phyloP scores from a whole-genome alignment of 2,797 vertebrate genomes.

The Esox lucius region DNA sequence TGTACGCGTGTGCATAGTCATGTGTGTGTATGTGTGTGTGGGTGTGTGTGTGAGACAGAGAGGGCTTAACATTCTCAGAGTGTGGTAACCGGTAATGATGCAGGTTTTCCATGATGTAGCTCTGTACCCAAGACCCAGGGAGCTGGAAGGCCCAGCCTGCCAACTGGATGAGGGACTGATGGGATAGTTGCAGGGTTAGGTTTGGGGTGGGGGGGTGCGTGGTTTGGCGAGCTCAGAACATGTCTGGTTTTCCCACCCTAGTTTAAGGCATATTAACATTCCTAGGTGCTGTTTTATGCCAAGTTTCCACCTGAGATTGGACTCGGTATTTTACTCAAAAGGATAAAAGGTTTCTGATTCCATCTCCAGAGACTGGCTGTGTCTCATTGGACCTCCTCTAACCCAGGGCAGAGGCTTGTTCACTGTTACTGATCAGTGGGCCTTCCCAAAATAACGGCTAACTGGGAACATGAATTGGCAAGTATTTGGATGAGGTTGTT shows the following conservation, averaged over 20 bases:
- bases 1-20: constrained; percentile 29
- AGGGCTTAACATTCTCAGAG: constrained; percentile 53
- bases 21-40: constrained; percentile 21
- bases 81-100: constrained; percentile 72
- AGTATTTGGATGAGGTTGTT: too few species aligned
- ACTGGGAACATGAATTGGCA: too few species aligned
- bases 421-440: too few species aligned
- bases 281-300: constrained; percentile 33
- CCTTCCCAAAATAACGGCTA: too few species aligned
- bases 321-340: not conserved
- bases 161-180: constrained; percentile 36
- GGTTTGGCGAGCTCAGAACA: constrained; percentile 51
- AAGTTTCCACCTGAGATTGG: not conserved
- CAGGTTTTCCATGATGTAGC: constrained; percentile 76
- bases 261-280: constrained; percentile 49
- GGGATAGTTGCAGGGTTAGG: constrained; percentile 44
- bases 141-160: constrained; percentile 44
- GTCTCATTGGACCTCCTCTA: too few species aligned
- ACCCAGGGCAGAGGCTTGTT: too few species aligned
- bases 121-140: constrained; percentile 48
- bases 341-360: not conserved
- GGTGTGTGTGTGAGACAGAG: constrained; percentile 55
- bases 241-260: constrained; percentile 59
- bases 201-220: constrained; percentile 15
- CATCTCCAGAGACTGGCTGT: not conserved